These are phyloP conservation scores for Planiliza haematocheilus DNA, from an alignment of 2,113 vertebrate genomes.

Conservation along the genomic window DNA sequence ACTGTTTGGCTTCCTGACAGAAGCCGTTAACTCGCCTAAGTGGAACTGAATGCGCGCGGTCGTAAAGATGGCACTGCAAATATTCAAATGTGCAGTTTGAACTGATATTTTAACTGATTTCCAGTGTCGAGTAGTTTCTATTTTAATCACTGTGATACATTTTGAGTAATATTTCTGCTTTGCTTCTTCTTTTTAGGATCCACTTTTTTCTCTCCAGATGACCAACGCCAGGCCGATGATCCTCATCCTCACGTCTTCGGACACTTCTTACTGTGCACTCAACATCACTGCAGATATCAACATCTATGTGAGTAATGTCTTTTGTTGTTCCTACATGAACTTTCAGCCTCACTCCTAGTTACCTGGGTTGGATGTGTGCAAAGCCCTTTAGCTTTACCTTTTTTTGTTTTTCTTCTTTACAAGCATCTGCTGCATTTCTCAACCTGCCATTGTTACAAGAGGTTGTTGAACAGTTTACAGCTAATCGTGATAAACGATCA, in stretches of 20 bases:
- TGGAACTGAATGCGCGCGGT: background rate
- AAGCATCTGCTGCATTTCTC: background rate
- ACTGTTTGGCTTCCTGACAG: slow-evolving; percentile 7
- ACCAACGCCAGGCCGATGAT: slow-evolving; percentile 49
- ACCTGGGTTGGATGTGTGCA: background rate
- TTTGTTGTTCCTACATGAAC: background rate
- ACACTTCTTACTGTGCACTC: accelerated
- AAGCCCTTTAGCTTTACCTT: background rate
- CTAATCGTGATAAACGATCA: slow-evolving; percentile 24
- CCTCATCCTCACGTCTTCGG: slow-evolving; percentile 63
- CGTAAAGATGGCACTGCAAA: background rate
- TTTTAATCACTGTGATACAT: background rate
- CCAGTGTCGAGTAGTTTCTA: background rate
- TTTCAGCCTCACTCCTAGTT: background rate
- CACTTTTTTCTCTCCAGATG: slow-evolving; percentile 34
- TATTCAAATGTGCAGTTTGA: background rate
- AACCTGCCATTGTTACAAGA: background rate
- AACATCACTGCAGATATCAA: slow-evolving; percentile 7
- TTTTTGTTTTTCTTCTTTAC: background rate
- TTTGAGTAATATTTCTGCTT: background rate
- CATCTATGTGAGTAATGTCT: slow-evolving; percentile 69
- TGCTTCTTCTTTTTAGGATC: background rate
- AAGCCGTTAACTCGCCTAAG: slow-evolving; percentile 3
- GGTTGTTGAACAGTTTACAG: background rate
- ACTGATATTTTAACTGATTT: background rate